Evolutionary conservation across 2,113 vertebrate genomes (phyloP), one percentile per base, ranked within the genome.

Genomic region (Podocnemis expansa): DNA sequence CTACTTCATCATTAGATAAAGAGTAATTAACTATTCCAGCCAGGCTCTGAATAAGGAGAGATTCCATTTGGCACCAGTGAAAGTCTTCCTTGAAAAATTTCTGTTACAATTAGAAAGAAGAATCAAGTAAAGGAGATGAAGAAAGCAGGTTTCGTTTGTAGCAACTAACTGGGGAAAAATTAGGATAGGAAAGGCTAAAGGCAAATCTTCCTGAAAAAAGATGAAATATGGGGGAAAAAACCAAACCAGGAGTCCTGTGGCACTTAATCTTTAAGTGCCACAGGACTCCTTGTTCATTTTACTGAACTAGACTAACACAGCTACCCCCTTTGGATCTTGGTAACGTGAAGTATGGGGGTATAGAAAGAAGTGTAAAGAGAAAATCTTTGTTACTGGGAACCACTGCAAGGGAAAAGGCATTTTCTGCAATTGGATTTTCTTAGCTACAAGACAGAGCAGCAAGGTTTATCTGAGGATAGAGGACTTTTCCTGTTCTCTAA

Each of bases 51-150:
- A 6, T 49, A 16, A 49, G 43, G 84, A 85, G 63, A 70, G 22
- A 80, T 89, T 63, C 82, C 86, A 7, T 1, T 3, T 29, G 86
- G 84, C 55, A 79, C 45, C 11, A 60, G 25, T 21, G 5, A 54
- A 82, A 81, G 51, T 12, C 49, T 81, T 76, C 12, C 27, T 2
- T 52, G 5, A 83, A 58, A 31, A 27, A 43, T 51, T 70, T 3
- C 1, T 0, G 17, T 81, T 75, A 49, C 60, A 0, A 0, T 1
- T 0, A 1, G 54, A 63, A 95, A 49, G 54, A 79, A 81, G 24
- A 29, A 54, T 31, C 25, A 19, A n/a, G 12, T 38, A 41, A 54
- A 86, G n/a, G 19, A 45, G 82, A n/a, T 10, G 55, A 52, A 1
- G 0, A 34, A 34, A 85, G 38, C 11, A 31, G 47, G 41, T 27